Evolutionary conservation across 2,888 invertebrate species (phyloP), one percentile per base, ranked within the genome.

Genomic region (Abrostola tripartita): DNA sequence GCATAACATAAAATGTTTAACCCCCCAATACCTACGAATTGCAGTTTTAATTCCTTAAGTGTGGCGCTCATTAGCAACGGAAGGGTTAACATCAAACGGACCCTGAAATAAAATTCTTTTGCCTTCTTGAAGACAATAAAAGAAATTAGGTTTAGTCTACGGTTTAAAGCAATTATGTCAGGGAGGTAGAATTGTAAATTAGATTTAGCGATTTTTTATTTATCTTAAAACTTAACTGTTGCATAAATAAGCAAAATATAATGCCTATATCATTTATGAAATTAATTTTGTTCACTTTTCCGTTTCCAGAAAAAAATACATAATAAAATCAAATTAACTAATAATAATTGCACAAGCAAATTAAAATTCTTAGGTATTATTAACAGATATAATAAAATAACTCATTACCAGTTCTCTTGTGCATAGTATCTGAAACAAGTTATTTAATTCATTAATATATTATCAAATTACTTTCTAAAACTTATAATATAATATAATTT

Each of bases 341-440:
- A 9, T 6, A 40, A 24, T 38, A 12, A 5, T 11, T 40, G 24
- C 38, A 11, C 10, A 52, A 35, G 10, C 14, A 12, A 8, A 10
- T 38, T 24, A 51, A 24, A 24, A 37, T 37, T 24, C 2, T 36
- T 38, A 40, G 8, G 24, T 24, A 24, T 24, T 24, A 14, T 14
- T 11, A 37, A 54, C 35, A 51, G 42, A 12, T 58, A 55, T 57
- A 65, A 58, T 24, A 51, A 65, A 72, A 71, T 53, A 9, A 55
- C 62, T 66, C 66, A 82, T 85, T 85, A 93, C 94, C 94, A 94
- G 93, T 94, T 94, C 89, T 94, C 94, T 92, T 93, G 94, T 76
- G 93, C 92, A 90, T 93, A 94, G 88, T 93, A 94, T 94, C 94
- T 94, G 94, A 93, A 94, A 94, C 94, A 94, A 94, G 82, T 85